Conservation (phyloP, 1,140 invertebrate species). For the Laupala kohalensis region DNA sequence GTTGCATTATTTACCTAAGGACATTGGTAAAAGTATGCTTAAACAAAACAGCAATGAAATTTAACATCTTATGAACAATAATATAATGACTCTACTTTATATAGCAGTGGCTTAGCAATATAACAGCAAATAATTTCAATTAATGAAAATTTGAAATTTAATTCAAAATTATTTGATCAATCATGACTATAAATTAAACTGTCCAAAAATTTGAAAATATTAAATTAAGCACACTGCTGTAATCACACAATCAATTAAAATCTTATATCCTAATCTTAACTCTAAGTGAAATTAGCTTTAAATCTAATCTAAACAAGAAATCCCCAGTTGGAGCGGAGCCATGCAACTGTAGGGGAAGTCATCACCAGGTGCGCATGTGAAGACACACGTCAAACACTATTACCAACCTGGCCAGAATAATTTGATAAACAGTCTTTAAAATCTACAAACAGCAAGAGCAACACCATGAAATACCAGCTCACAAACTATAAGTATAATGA, state of each 20-base stretch:
- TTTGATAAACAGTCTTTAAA: neutral
- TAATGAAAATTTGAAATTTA: neutral
- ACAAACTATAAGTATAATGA: neutral
- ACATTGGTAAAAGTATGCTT: constrained; percentile 2
- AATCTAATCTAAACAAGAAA: constrained; percentile 10
- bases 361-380: constrained; percentile 11
- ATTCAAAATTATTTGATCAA: neutral
- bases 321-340: constrained; percentile 4
- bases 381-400: constrained; percentile 9
- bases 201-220: neutral
- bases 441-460: neutral
- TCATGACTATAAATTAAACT: neutral
- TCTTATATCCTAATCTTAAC: neutral
- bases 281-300: constrained; percentile 6
- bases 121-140: neutral
- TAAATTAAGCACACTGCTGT: neutral
- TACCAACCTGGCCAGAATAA: neutral
- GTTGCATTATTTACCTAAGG: constrained; percentile 93
- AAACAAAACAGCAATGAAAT: neutral
- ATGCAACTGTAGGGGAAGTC: constrained; percentile 11
- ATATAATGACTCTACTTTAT: neutral
- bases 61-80: neutral
- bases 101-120: neutral
- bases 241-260: neutral
- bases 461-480: neutral